Percentiles rank a stretch among this genome's conserved stretches.
phyloP scores from a whole-genome alignment of 2,888 invertebrate species.

The Micoletzkya japonica region DNA sequence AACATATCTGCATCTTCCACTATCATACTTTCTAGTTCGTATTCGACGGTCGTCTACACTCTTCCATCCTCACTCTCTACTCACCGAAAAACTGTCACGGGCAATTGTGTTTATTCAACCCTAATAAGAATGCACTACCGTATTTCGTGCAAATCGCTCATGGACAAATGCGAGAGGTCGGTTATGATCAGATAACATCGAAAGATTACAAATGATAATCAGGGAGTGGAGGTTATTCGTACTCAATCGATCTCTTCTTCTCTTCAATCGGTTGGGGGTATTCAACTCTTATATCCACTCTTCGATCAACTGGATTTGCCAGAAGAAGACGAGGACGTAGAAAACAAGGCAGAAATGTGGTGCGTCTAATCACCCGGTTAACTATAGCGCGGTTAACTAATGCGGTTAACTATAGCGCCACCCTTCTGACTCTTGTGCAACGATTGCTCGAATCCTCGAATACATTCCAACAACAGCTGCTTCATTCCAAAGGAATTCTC shows the following conservation, averaged over 20 bases:
- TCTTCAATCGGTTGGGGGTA: slow-evolving; percentile 96
- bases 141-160: slow-evolving; percentile 99
- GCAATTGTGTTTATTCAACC: slow-evolving; percentile 95
- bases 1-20: background rate
- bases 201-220: slow-evolving; percentile 53
- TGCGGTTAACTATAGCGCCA: slow-evolving; percentile 77
- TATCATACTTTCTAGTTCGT: slow-evolving; percentile 76
- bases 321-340: background rate
- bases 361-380: background rate
- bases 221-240: slow-evolving; percentile 98
- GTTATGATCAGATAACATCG: background rate
- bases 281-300: slow-evolving; percentile 86
- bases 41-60: slow-evolving; percentile 95
- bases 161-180: slow-evolving; percentile 65
- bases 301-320: slow-evolving; percentile 93
- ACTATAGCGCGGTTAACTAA: background rate
- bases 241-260: slow-evolving; percentile 99
- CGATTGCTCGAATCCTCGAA: slow-evolving; percentile 94
- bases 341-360: slow-evolving; percentile 12
- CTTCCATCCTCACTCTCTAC: slow-evolving; percentile 98
- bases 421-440: slow-evolving; percentile 92
- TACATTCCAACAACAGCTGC: slow-evolving; percentile 98
- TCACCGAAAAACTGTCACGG: slow-evolving; percentile 99
- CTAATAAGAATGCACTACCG: slow-evolving; percentile 87
- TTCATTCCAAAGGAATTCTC: slow-evolving; percentile 95